Base-by-base conservation (phyloP, 2,888 invertebrate genomes). In the Prostheceraeus crozeri region DNA sequence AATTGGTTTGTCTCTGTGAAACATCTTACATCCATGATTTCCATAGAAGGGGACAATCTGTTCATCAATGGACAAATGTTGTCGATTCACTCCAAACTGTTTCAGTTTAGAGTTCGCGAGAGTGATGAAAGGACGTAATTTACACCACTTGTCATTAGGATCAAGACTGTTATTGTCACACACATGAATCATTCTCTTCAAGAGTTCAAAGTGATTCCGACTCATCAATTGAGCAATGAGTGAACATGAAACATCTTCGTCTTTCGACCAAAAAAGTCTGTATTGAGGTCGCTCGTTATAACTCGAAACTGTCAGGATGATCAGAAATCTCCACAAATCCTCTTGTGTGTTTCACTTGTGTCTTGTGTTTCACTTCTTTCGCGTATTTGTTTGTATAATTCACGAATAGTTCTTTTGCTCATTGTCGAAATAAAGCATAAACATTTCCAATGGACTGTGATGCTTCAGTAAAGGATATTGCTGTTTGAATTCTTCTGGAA, bases 21-120 rank as follows among this genome's bases (percentile, higher is more conserved):
- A 40, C 40, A 40, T 40, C 19, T 40, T 40, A n/a, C 40, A 40
- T n/a, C 4, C 4, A 40, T 40, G 40, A 4, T 33, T 8, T 33
- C 33, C n/a, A 33, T n/a, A 33, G n/a, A 8, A 33, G 14, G 40
- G 40, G 40, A 40, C 6, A 4, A 40, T 40, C n/a, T 40, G 6
- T 4, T 40, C 19, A 21, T 40, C 40, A 40, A 40, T 40, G 40
- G n/a, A 40, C 8, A 33, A 23, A n/a, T 8, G n/a, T 11, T 8
- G 40, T 14, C n/a, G 40, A 21, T n/a, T 40, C 40, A 40, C 40
- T 40, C 40, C 40, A 40, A 40, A 40, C 40, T 40, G 40, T 40
- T 40, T 40, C n/a, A 40, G 19, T 21, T 40, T 4, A n/a, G 19
- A 16, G 33, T 40, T 40, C 19, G 40, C n/a, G 6, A 40, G 19